Evolutionary conservation across 2,888 invertebrate species (phyloP), one percentile per base, ranked within the genome.

Genomic region (Pseudococcus jackbeardsleyi): DNA sequence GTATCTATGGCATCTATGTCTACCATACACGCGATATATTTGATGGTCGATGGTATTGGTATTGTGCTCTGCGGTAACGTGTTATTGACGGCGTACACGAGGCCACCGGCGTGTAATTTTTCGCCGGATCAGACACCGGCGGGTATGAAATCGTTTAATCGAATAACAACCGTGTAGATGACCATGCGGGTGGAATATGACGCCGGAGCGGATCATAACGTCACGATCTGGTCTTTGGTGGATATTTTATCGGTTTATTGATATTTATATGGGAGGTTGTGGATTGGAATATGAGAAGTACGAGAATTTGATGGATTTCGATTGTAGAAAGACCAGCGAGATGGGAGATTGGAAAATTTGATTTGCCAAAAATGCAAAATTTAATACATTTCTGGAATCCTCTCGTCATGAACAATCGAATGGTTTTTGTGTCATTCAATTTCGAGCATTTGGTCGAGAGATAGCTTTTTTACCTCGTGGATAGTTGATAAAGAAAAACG

Each of bases 101-200:
- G 59, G 59, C 59, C n/a, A 68, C 68, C 42, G 42, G 9, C 68
- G 26, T 68, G 26, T 68, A 68, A 68, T 68, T 26, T 68, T 68
- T 26, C 33, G 72, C 26, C 15, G 72, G 7, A 19, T 11, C 72
- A 33, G 17, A 33, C 72, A 72, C 17, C 39, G n/a, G n/a, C n/a
- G n/a, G n/a, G 72, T 72, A 72, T 72, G 15, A 33, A 72, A 72
- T 72, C 72, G 72, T 39, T 72, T 72, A 72, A 72, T 72, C 72
- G 72, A 72, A 72, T 72, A 72, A 68, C 68, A 33, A 33, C 33
- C 26, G 72, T 72, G 33, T 33, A 54, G 11, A n/a, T 82, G 79
- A 46, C 79, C 42, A 82, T 82, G 79, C 79, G 79, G 79, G 79
- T 46, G 79, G 79, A 82, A 82, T 82, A 42, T 42, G 39, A 79